Percentiles rank a stretch among this genome's conserved stretches.
Evolutionary conservation across 2,113 vertebrate genomes (phyloP).

Genomic region (Cyphomyrus discorhynchus): DNA sequence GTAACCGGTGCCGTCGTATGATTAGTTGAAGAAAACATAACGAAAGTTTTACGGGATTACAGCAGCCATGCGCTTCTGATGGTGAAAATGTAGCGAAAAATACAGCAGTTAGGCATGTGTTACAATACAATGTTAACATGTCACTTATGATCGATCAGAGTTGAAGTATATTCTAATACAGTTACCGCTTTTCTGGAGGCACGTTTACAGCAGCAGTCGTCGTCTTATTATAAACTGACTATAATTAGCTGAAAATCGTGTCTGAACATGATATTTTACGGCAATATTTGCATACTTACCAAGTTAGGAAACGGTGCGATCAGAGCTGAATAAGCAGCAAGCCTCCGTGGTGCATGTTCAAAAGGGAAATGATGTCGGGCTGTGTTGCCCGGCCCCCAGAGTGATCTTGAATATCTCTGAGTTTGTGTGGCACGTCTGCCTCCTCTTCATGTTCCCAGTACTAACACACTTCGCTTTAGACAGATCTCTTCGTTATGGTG

Average conservation of each 20-base stretch:
- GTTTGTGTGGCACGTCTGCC: not conserved
- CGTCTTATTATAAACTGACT: not conserved
- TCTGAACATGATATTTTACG: not conserved
- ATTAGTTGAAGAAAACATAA: not conserved
- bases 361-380: constrained; percentile 11
- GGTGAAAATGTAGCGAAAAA: not conserved
- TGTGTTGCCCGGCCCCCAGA: not conserved
- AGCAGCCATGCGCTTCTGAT: not conserved
- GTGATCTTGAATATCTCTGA: not conserved
- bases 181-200: not conserved
- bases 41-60: not conserved
- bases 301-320: not conserved
- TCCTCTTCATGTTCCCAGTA: not conserved
- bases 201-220: not conserved
- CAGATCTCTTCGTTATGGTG: not conserved
- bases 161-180: not conserved
- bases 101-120: not conserved
- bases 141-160: not conserved
- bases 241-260: not conserved
- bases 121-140: not conserved
- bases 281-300: not conserved
- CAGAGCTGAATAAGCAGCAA: not conserved
- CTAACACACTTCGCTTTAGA: not conserved
- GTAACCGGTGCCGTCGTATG: not conserved
- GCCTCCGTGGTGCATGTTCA: not conserved